Base-by-base conservation (phyloP, 2,888 invertebrate species). In the Dynastes grantii region DNA sequence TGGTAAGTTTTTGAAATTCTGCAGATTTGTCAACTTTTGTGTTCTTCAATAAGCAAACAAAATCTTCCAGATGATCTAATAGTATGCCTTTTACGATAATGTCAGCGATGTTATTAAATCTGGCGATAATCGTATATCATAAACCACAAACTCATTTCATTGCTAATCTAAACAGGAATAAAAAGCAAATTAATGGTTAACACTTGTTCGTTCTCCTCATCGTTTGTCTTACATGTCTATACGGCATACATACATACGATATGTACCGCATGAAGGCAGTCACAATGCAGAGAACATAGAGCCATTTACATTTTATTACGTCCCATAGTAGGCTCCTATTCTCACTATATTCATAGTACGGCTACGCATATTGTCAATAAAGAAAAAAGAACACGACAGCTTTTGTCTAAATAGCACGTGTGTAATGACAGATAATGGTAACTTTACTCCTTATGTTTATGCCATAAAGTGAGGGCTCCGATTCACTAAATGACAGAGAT, bases 251-350 rank as follows among this genome's bases (percentile, higher is more conserved):
- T 37, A 40, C 55, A 58, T 32, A 29, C 49, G 53, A 51, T 13
- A 29, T 65, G 51, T n/a, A 58, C 27, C 70, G 70, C 61, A 70
- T 58, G 55, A 55, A 32, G 40, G 9, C 51, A 22, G 29, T 61
- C 29, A 70, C 63, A 77, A 77, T 77, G 77, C 55, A 32, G 29
- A 51, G 61, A 58, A 73, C 70, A 71, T 53, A 71, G 64, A 71
- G 73, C 45, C 53, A 73, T 78, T 71, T 73, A 78, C 78, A 73
- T 78, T 78, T 78, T 78, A 78, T 78, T 78, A 63, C 71, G 49
- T 77, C 70, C 49, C 29, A 27, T 16, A 58, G 55, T 70, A 64
- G 27, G 63, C 53, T 58, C 55, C 71, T 71, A 71, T 71, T 64
- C 51, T 76, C 68, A 71, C 63, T 73, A 64, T 73, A 64, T 78